These are phyloP conservation scores for Gallinago paraguaiae DNA, from an alignment of 2,113 vertebrate species.

Conservation along the genomic window DNA sequence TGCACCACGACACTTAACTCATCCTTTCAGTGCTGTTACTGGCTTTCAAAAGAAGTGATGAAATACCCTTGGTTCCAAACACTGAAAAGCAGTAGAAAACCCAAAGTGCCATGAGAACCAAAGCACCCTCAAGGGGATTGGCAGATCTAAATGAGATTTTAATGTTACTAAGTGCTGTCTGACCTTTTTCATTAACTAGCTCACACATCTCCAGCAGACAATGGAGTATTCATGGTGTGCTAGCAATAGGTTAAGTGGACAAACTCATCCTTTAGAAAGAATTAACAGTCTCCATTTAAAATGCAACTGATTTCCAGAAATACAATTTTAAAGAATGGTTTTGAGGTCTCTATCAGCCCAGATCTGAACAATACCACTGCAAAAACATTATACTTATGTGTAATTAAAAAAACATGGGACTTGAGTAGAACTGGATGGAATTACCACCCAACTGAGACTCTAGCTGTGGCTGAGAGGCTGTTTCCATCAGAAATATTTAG, in stretches of 20 bases:
- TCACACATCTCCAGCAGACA: not conserved
- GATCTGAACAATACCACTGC: not conserved
- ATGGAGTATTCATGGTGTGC: not conserved
- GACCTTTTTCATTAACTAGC: conserved; percentile 12
- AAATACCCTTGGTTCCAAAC: not conserved
- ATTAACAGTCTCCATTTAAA: not conserved
- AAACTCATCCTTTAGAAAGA: not conserved
- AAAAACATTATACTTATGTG: not conserved
- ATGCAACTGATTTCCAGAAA: not conserved
- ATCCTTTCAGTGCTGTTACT: not conserved
- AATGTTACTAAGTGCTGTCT: conserved; percentile 19
- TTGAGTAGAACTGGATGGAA: not conserved
- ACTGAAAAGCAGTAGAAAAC: not conserved
- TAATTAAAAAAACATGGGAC: not conserved
- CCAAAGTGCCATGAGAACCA: not conserved
- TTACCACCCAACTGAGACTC: not conserved
- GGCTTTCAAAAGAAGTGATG: not conserved
- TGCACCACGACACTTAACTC: not conserved
- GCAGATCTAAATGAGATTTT: conserved; percentile 24
- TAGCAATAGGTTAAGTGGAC: not conserved
- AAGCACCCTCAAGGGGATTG: not conserved
- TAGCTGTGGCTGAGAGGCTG: not conserved
- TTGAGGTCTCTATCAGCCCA: not conserved
- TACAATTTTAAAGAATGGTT: not conserved
- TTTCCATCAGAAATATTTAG: not conserved